Conservation (phyloP, 2,797 vertebrate genomes). For the Xyrichtys novacula region DNA sequence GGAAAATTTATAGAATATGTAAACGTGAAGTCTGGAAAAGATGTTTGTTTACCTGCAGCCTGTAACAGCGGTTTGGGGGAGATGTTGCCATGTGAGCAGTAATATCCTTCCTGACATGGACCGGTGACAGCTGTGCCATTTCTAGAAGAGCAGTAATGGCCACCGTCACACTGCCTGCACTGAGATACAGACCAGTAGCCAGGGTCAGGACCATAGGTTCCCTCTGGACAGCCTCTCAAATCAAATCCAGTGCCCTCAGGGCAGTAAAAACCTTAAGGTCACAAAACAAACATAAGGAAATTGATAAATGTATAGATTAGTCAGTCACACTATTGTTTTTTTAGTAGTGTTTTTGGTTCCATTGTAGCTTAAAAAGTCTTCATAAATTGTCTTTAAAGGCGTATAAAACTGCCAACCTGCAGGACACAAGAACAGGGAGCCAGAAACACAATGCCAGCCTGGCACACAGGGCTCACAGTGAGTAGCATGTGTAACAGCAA, state of each 20-base stretch:
- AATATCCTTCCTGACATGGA: conserved; percentile 87
- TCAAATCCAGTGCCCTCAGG: conserved; percentile 84
- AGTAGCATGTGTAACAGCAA: conserved; percentile 73
- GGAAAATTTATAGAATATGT: not conserved
- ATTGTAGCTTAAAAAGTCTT: not conserved
- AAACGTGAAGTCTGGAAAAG: not conserved
- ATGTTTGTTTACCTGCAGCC: conserved; percentile 76
- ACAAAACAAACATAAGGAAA: conserved; percentile 34
- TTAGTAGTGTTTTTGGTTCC: no score
- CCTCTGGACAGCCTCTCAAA: conserved; percentile 86
- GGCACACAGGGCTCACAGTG: conserved; percentile 86
- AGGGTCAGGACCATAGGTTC: conserved; percentile 84
- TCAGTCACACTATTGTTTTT: not conserved
- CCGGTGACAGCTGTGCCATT: conserved; percentile 86
- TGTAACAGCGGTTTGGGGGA: conserved; percentile 79
- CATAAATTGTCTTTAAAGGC: not conserved
- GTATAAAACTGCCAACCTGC: conserved; percentile 82
- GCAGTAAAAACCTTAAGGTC: conserved; percentile 89
- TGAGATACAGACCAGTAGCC: conserved; percentile 79
- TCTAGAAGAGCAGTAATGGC: conserved; percentile 86
- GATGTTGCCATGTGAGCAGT: conserved; percentile 85
- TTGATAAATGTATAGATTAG: not conserved
- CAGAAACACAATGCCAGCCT: conserved; percentile 88
- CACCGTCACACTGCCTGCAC: conserved; percentile 87
- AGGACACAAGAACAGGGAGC: conserved; percentile 85